A percentile compares a stretch with the other conserved stretches of the same genome.
Evolutionary conservation across 2,113 vertebrate genomes (phyloP).

Genomic region (Scolopax mira): DNA sequence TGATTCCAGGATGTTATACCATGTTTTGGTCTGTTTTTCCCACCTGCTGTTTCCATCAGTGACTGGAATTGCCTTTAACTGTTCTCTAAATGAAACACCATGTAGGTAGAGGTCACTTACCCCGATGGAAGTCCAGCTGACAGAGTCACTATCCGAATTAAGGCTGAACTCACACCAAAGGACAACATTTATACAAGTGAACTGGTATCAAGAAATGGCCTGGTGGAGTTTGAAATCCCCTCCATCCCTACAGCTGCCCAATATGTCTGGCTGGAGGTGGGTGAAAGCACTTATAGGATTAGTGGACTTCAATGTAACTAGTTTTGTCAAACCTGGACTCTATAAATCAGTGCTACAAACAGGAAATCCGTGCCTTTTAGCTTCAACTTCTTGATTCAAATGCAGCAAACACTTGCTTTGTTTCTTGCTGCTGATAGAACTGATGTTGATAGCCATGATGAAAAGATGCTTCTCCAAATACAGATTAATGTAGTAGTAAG

Average conservation of each 20-base stretch:
- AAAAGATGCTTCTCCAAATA: not conserved
- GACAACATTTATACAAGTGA: conserved; percentile 90
- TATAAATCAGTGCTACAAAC: not conserved
- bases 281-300: conserved; percentile 63
- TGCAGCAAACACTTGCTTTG: not conserved
- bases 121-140: conserved; percentile 89
- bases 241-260: conserved; percentile 90
- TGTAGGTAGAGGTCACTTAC: conserved; percentile 89
- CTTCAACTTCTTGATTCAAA: not conserved
- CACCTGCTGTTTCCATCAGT: not conserved
- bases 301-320: conserved; percentile 15
- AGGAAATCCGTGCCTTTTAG: conserved; percentile 18
- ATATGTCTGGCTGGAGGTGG: conserved; percentile 94
- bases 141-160: conserved; percentile 84
- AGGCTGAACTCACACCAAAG: conserved; percentile 88
- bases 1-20: not conserved
- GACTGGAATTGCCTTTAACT: not conserved
- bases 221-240: conserved; percentile 89
- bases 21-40: not conserved
- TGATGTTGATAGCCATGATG: not conserved
- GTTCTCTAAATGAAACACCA: not conserved
- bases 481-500: not conserved
- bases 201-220: conserved; percentile 80
- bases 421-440: not conserved
- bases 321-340: conserved; percentile 53